Conservation (phyloP, 2,797 vertebrate genomes). For the Ispidina picta region DNA sequence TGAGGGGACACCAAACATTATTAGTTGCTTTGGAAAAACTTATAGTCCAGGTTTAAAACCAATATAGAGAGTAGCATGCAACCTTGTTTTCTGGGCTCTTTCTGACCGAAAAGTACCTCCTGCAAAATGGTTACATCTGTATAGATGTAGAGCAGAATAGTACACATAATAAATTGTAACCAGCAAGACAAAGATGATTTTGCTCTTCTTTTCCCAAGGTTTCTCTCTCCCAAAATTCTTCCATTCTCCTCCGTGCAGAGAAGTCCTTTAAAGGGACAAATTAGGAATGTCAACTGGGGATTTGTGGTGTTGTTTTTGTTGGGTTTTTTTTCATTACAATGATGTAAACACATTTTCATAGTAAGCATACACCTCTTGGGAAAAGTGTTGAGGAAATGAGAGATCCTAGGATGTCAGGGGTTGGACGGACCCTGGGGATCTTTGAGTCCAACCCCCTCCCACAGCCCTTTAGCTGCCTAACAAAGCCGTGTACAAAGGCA, state of each 20-base stretch:
- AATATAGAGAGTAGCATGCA: neutral
- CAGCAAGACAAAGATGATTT: neutral
- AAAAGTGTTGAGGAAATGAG: neutral
- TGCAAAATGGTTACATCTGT: neutral
- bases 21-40: neutral
- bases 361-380: neutral
- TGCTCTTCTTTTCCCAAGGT: neutral
- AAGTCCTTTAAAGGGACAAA: neutral
- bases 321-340: neutral
- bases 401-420: too few relatives aligned
- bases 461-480: neutral
- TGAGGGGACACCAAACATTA: neutral
- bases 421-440: too few relatives aligned
- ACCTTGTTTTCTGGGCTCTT: neutral
- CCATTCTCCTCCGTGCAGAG: fast-evolving
- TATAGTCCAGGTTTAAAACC: neutral
- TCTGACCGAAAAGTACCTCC: neutral
- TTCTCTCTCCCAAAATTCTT: neutral
- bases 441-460: too few relatives aligned
- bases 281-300: neutral
- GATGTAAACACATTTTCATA: neutral
- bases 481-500: neutral
- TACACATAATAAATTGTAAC: neutral
- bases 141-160: neutral
- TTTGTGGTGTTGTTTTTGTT: too few relatives aligned